Percentiles rank a stretch among this genome's conserved stretches.
These are phyloP conservation scores for Epinephelus lanceolatus DNA, from an alignment of 2,113 vertebrate genomes.

Conservation along the genomic window DNA sequence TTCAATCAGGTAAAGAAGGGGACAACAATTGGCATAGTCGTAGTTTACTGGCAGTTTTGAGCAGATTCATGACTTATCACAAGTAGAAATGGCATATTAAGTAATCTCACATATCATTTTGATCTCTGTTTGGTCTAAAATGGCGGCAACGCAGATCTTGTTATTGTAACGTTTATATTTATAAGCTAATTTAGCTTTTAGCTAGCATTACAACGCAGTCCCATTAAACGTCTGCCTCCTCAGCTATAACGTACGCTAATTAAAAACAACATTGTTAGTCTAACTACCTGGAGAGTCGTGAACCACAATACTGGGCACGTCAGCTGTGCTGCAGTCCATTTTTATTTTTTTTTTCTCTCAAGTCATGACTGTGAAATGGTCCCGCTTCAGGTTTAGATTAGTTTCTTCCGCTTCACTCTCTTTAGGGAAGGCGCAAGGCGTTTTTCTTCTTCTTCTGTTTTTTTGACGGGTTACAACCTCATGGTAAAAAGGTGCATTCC, in stretches of 20 bases:
- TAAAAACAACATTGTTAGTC: neutral
- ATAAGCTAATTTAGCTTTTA: constrained; percentile 19
- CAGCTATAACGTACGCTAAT: neutral
- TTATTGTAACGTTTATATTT: too few species aligned
- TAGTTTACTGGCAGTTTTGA: too few species aligned
- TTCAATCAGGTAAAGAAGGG: too few species aligned
- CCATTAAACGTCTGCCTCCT: neutral
- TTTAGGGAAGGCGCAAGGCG: neutral
- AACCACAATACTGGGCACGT: neutral
- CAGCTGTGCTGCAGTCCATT: constrained; percentile 53
- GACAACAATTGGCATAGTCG: too few species aligned
- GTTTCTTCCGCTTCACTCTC: constrained; percentile 23
- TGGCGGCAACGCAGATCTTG: too few species aligned
- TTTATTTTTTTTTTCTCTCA: neutral
- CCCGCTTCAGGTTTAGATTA: neutral
- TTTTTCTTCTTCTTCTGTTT: too few species aligned
- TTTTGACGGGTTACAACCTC: too few species aligned
- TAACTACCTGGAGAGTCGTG: constrained; percentile 51
- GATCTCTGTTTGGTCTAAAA: too few species aligned
- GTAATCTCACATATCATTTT: too few species aligned
- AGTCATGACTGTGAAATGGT: neutral
- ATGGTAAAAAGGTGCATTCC: too few species aligned
- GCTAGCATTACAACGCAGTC: neutral
- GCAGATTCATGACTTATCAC: too few species aligned
- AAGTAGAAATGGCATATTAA: too few species aligned